A percentile compares a stretch with the other conserved stretches of the same genome.
Conservation (phyloP, 2,113 vertebrate genomes). For the Anhinga rufa region DNA sequence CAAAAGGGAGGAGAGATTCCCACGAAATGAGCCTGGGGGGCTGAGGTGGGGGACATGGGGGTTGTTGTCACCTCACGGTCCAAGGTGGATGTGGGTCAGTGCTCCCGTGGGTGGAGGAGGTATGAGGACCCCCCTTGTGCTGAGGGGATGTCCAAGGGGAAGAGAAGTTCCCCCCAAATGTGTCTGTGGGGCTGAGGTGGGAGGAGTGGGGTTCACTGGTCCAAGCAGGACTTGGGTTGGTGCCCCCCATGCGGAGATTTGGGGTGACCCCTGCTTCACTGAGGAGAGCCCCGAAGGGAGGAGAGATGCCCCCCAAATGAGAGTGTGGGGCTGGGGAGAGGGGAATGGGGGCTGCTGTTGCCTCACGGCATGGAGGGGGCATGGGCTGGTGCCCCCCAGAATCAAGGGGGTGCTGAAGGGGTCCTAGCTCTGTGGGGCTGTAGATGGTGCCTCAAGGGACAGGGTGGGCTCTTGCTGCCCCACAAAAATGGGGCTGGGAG, state of each 20-base stretch:
- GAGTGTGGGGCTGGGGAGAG: background rate
- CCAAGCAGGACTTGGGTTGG: background rate
- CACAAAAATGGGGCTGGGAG: accelerated
- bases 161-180: background rate
- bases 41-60: background rate
- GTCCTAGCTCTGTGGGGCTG: background rate
- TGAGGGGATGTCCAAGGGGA: accelerated
- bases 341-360: background rate
- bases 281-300: background rate
- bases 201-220: background rate
- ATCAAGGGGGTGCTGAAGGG: background rate
- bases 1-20: background rate
- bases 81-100: background rate
- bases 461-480: background rate
- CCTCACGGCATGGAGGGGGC: background rate
- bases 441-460: background rate
- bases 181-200: background rate
- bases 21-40: background rate
- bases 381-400: background rate
- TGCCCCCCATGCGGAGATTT: background rate
- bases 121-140: background rate
- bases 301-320: background rate
- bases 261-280: background rate
- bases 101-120: background rate
- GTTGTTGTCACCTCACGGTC: background rate